Base-by-base conservation (phyloP, 2,113 vertebrate species). In the Oreochromis niloticus region DNA sequence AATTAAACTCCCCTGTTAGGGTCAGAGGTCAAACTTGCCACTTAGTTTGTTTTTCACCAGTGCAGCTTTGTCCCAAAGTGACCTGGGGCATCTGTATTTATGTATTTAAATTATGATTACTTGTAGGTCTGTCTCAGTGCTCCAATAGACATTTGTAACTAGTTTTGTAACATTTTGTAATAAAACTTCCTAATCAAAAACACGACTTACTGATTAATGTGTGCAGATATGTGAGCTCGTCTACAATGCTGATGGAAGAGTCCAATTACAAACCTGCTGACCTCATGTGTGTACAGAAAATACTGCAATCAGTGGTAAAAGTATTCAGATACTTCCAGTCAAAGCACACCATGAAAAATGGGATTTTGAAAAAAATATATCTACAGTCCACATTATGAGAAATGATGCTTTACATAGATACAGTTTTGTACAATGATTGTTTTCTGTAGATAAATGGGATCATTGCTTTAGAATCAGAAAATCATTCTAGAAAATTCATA, bases 51-150 rank as follows among this genome's bases (percentile, higher is more conserved):
- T 94, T 93, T 85, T 24, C 57, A 88, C 93, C 88, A 71, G 92
- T 92, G 93, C 93, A 94, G 92, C 90, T 90, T 85, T 85, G 89
- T 89, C 85, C 48, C 81, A 41, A 55, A 59, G 34, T 73, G 82
- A 84, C 24, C 82, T 5, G 66, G 61, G 89, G 54, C 80, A 86
- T 89, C 85, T 95, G 85, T 95, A 93, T 94, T 93, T 95, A 95
- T 96, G 85, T 96, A 95, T 96, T 96, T 96, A 96, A 95, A 57
- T 96, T 96, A 96, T 95, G 90, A 93, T 90, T 90, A 91, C 85
- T 54, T 91, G 46, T 92, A 87, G 88, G 90, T 93, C 85, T 87
- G 90, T 94, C 82, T 90, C 78, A 81, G 48, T 73, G 55, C 55
- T 57, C 57, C 71, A 85, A 68, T 75, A 89, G 56, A 90, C 63